Evolutionary conservation across 2,888 invertebrate species (phyloP), one percentile per base, ranked within the genome.

Genomic region (Pristionchus mayeri): DNA sequence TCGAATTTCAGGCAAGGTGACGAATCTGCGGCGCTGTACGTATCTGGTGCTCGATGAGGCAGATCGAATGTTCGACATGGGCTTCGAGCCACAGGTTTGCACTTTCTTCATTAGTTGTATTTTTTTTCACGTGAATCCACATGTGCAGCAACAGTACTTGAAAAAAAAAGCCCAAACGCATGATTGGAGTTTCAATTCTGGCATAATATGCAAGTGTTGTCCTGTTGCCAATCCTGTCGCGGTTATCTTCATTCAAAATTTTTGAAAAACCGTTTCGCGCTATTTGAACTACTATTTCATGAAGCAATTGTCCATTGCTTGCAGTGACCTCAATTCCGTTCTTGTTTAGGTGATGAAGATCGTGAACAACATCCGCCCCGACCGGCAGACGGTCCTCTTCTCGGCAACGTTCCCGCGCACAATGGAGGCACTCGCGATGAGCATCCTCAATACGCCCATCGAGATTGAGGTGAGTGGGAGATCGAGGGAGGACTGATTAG

Each of bases 1-100:
- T 60, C 13, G 16, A 13, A 27, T 78, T 92, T 71, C 89, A 94
- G 94, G 95, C 60, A 95, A 97, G 89, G 98, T 99, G 2, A 99
- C 99, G 11, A 99, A 99, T 94, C 94, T 99, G 86, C 95, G 96
- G n/a, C 95, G 99, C 63, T 97, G 98, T 60, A 98, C 98, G 0
- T 99, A 98, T 93, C 95, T 99, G 67, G 99, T 99, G 0, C 94
- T 99, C 54, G 99, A 99, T 93, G 99, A 99, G 94, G 99, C 99
- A 0, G 99, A 99, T 93, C 95, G 99, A 63, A 99, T 99, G 99
- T 99, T 99, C 93, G 99, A 99, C 93, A 98, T 99, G 98, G 93
- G 93, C 9, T 99, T 99, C 93, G 99, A 99, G 94, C 98, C 97
- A 0, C 97, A 98, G 95, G 95, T 95, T 88, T 11, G 75, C 1